phyloP scores from a whole-genome alignment of 2,113 vertebrate genomes.

The Micronisus gabar region DNA sequence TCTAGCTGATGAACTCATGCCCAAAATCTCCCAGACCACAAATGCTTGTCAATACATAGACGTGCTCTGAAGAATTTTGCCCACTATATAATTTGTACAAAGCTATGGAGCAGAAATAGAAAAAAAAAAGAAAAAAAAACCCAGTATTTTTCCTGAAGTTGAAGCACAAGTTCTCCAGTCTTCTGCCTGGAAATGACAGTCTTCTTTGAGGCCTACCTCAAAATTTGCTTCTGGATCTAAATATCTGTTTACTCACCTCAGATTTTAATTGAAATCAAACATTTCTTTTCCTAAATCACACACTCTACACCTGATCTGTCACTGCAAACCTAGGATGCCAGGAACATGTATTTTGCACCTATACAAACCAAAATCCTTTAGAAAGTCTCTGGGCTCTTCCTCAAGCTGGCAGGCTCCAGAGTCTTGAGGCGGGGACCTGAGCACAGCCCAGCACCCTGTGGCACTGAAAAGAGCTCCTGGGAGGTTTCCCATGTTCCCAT shows the following conservation, averaged over 20 bases:
- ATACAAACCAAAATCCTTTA: not conserved
- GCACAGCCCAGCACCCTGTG: not conserved
- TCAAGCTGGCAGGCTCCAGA: not conserved
- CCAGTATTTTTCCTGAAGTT: not conserved
- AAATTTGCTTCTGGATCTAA: not conserved
- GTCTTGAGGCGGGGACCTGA: not conserved
- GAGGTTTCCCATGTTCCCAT: not conserved
- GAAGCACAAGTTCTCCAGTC: not conserved
- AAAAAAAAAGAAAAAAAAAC: not conserved
- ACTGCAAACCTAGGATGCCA: not conserved
- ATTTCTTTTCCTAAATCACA: not conserved
- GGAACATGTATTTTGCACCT: not conserved
- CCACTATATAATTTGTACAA: not conserved
- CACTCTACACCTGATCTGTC: not conserved
- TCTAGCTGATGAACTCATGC: not conserved
- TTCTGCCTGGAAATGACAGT: not conserved
- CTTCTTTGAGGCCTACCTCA: not conserved
- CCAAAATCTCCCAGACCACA: not conserved
- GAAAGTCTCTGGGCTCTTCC: not conserved
- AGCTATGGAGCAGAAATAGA: not conserved
- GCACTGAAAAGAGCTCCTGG: not conserved
- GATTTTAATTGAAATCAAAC: not conserved
- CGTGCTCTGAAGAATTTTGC: not conserved
- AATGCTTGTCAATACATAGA: not conserved
- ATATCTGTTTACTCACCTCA: not conserved